phyloP scores from a whole-genome alignment of 2,797 vertebrate genomes.

The Characodon lateralis region DNA sequence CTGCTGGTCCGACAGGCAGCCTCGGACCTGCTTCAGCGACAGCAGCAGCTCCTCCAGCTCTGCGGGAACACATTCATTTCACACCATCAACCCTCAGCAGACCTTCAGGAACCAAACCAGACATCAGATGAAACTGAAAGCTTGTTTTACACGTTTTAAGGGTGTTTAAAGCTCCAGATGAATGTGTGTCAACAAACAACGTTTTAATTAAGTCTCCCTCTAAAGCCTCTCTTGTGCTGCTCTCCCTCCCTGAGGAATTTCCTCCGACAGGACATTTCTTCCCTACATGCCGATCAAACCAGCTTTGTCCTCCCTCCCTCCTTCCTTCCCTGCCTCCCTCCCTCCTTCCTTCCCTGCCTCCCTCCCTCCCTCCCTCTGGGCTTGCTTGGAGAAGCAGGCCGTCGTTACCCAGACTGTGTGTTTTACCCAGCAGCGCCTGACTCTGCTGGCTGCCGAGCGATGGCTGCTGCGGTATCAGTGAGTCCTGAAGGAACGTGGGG shows the following conservation, averaged over 20 bases:
- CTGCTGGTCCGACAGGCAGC: slow-evolving; percentile 91
- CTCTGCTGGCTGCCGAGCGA: slow-evolving; percentile 74
- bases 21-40: slow-evolving; percentile 93
- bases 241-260: slow-evolving; percentile 68
- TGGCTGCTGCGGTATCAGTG: slow-evolving; percentile 69
- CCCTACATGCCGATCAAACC: not conserved
- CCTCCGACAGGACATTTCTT: slow-evolving; percentile 46
- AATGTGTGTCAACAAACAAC: slow-evolving; percentile 42
- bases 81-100: not conserved
- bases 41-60: slow-evolving; percentile 94
- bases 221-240: slow-evolving; percentile 40
- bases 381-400: slow-evolving; percentile 2
- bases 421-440: slow-evolving; percentile 84
- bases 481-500: slow-evolving; percentile 94
- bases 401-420: not conserved
- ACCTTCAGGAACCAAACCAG: not conserved
- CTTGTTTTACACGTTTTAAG: not conserved
- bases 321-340: not conserved
- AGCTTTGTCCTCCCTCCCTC: slow-evolving; percentile 28
- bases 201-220: slow-evolving; percentile 73
- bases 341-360: too few species aligned
- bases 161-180: not conserved
- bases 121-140: not conserved
- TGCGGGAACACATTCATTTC: slow-evolving; percentile 65
- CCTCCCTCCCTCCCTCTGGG: too few species aligned